Evolutionary conservation across 2,113 vertebrate species (phyloP).

Genomic region (Stigmatopora nigra): DNA sequence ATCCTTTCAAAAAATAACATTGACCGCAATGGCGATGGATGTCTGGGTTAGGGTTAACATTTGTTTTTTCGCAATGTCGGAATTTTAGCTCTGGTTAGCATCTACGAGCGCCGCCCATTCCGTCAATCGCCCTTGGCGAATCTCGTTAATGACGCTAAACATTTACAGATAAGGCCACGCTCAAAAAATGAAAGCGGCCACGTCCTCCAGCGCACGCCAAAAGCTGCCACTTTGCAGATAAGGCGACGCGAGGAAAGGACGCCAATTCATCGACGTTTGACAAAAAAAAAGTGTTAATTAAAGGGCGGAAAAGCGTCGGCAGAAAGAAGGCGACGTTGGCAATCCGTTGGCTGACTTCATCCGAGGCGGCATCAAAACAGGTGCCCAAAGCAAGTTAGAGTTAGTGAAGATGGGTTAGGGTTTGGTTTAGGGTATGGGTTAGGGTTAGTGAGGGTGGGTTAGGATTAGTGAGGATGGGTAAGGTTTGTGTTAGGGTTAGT

Average conservation of each 20-base stretch:
- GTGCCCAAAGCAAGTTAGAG: no score
- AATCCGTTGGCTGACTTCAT: no score
- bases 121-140: conserved; percentile 43
- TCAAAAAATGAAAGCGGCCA: conserved; percentile 27
- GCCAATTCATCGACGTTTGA: neutral
- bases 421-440: no score
- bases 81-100: neutral
- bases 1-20: neutral
- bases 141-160: conserved; percentile 49
- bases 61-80: neutral
- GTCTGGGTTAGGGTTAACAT: no score
- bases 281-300: neutral
- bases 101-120: conserved; percentile 31
- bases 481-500: no score
- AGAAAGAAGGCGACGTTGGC: neutral
- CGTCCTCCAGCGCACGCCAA: conserved; percentile 41
- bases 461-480: no score
- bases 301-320: no score
- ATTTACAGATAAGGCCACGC: conserved; percentile 50
- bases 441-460: no score
- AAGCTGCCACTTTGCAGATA: conserved; percentile 50
- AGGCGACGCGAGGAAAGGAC: conserved; percentile 12
- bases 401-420: no score
- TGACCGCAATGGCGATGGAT: no score
- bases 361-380: no score